Base-by-base conservation (phyloP, 2,113 vertebrate genomes). In the Dasyprocta punctata region DNA sequence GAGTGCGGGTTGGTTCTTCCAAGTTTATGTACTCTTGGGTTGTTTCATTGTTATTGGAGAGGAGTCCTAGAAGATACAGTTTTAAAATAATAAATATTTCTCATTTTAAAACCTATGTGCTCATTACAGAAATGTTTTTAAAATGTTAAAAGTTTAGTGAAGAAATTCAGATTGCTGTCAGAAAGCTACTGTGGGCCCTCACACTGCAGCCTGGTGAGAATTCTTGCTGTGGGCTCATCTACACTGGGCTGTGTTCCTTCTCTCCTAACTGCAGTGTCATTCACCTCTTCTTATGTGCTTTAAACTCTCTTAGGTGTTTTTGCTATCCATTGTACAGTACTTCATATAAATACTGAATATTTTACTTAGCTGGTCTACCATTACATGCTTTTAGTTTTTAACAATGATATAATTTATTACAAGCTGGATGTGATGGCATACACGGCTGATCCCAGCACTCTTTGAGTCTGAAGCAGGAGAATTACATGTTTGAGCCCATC, bases 41-140 rank as follows among this genome's bases (percentile, higher is more conserved):
- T 75, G 71, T 47, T 75, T 75, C n/a, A n/a, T 75, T 75, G 38
- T 75, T 44, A 75, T 38, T 26, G 71, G 24, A 44, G 22, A 47
- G 41, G 71, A 44, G 71, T 47, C 38, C 1, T 12, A 44, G 41
- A 44, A 75, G 41, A 41, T 75, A 41, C 24, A 75, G 5, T 75
- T 75, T 75, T 75, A 75, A 44, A 75, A 75, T 75, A 75, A 44
- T 75, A 75, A 44, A 26, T 44, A 44, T 75, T 94, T 75, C 47
- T 92, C 89, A 89, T 41, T 75, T 60, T 93, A 56, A 84, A 63
- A 84, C 41, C 20, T 30, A 10, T 38, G 20, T 73, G 54, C 28
- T 54, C 41, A 56, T 61, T 52, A 22, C 38, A 60, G 73, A 77
- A 69, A 33, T 1, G 8, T 11, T 38, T 82, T 44, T 58, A 56